Conservation (phyloP, 2,797 vertebrate genomes). For the Dallia pectoralis region DNA sequence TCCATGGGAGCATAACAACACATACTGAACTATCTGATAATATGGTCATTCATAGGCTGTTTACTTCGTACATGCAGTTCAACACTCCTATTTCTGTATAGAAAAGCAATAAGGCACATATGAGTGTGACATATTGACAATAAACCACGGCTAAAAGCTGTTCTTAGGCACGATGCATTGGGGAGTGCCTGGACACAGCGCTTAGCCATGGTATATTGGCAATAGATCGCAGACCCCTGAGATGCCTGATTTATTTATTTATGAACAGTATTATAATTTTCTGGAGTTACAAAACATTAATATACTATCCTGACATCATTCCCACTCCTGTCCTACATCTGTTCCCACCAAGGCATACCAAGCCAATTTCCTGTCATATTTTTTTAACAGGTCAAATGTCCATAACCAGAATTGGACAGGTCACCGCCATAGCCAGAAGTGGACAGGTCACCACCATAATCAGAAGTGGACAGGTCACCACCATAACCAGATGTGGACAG, state of each 20-base stretch:
- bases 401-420: no score
- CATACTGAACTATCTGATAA: not conserved
- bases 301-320: not conserved
- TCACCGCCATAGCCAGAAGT: no score
- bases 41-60: not conserved
- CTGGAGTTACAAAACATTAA: not conserved
- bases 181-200: no score
- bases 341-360: not conserved
- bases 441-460: no score
- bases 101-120: not conserved
- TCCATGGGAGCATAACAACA: not conserved
- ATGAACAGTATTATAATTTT: no score
- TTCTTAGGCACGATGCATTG: no score
- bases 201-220: no score
- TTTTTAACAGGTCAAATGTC: constrained; percentile 12
- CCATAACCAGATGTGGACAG: no score
- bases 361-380: not conserved
- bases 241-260: no score
- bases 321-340: not conserved
- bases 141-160: not conserved
- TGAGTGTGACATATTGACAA: not conserved
- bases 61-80: not conserved
- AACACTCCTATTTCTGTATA: not conserved
- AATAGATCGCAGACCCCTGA: no score
- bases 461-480: no score